Base-by-base conservation (phyloP, 1,140 invertebrate genomes). In the Drosophila melanica region DNA sequence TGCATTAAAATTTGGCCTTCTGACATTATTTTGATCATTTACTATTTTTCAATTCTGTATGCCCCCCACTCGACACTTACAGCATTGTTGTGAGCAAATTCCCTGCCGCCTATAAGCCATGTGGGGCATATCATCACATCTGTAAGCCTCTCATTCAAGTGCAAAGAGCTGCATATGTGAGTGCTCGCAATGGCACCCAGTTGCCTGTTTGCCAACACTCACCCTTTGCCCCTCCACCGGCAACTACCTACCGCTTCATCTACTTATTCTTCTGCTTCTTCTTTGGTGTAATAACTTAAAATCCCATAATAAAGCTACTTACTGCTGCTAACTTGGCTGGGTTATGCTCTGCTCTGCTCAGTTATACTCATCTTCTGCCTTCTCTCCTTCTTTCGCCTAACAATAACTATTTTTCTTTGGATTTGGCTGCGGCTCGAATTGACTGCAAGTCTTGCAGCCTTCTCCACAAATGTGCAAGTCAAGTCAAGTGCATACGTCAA, bases 221-320 rank as follows among this genome's bases (percentile, higher is more conserved):
- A 14, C 7, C 33, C 2, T 4, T 27, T 35, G 9, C 30, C 23
- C 14, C 20, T 18, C 9, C 12, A 7, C n/a, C 23, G 23, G 23
- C 55, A 1, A 10, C 20, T 5, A 18, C 14, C 14, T 14, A 41
- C 54, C 14, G 18, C 6, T 39, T 5, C 14, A 1, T 8, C 27
- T 27, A 47, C 53, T 55, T 27, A n/a, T 27, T 16, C 37, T 41
- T 14, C 41, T 10, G n/a, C 57, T 60, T 48, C 14, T 33, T 44
- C 44, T 16, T 66, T 51, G 66, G 75, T 76, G 66, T 81, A 86
- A 86, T 86, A 86, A 81, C 81, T 86, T 86, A 86, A 78, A 86
- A 86, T 86, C 82, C 82, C 37, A 87, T 86, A 86, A 86, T 86
- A 86, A 87, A 87, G 82, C 82, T 86, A 82, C 82, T 86, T 86